Conservation (phyloP, 2,797 vertebrate genomes). For the Varecia variegata region DNA sequence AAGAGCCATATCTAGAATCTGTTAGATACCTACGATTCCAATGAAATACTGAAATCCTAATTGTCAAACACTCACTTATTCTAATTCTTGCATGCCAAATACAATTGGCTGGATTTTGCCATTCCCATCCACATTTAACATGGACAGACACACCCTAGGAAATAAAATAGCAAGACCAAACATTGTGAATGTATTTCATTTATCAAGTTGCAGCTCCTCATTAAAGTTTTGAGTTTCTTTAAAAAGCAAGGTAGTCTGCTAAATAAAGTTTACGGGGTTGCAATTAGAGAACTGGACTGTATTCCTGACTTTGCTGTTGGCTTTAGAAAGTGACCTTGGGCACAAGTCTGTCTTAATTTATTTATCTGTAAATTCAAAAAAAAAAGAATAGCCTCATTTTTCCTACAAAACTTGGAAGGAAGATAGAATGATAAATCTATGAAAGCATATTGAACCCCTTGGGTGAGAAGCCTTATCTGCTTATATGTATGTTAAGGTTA, state of each 20-base stretch:
- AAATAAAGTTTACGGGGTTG: neutral
- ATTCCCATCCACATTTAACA: neutral
- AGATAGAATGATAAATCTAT: slow-evolving; percentile 19
- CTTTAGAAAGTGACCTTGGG: neutral
- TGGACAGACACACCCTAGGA: neutral
- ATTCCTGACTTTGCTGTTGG: neutral
- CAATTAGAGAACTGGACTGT: neutral
- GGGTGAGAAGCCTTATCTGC: neutral
- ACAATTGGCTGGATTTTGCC: neutral
- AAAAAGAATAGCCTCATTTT: neutral
- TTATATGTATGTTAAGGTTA: neutral
- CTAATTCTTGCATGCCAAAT: neutral
- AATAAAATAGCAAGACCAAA: neutral
- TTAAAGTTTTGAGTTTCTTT: neutral
- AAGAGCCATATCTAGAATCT: neutral
- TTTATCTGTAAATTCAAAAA: slow-evolving; percentile 37
- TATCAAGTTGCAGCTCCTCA: neutral
- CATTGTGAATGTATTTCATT: neutral
- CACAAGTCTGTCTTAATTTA: neutral
- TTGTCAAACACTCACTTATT: neutral
- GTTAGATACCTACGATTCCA: neutral
- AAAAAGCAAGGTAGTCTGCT: neutral
- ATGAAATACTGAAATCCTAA: neutral
- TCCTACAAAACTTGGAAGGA: neutral
- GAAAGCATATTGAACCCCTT: neutral